Evolutionary conservation across 2,888 invertebrate genomes (phyloP), one percentile per base, ranked within the genome.

Genomic region (Fragum fragum): DNA sequence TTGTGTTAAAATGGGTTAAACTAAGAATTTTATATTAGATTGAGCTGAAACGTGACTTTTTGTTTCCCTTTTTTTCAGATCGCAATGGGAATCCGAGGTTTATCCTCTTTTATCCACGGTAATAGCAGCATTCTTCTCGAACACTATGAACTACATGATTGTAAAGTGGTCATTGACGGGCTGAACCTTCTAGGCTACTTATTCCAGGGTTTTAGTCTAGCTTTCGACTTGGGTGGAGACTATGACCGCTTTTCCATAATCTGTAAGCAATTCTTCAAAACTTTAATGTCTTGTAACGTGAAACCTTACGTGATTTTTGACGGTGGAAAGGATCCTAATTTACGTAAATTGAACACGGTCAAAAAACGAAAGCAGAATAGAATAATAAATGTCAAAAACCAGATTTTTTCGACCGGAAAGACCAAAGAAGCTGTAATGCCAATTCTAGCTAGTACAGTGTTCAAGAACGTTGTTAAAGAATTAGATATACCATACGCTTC

Each of bases 21-120:
- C n/a, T n/a, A n/a, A n/a, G n/a, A n/a, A n/a, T n/a, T n/a, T n/a
- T n/a, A n/a, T n/a, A n/a, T n/a, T n/a, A n/a, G n/a, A n/a, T n/a
- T n/a, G n/a, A n/a, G n/a, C n/a, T n/a, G n/a, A n/a, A n/a, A n/a
- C n/a, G n/a, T n/a, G n/a, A n/a, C n/a, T n/a, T n/a, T n/a, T n/a
- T n/a, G n/a, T n/a, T n/a, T n/a, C n/a, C n/a, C n/a, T n/a, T n/a
- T n/a, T n/a, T n/a, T 36, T 9, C 32, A 36, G 32, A 9, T 36
- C 32, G 32, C 32, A 5, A 97, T 98, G 98, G 98, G 98, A 14
- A 97, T 98, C 7, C 96, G 96, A 74, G 98, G 98, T 53, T 95
- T 98, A 79, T 97, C 98, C 16, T 97, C 97, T 0, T 94, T 94
- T 76, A 90, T 94, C 16, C 93, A 94, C 75, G 91, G 91, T 59